phyloP scores from a whole-genome alignment of 2,113 vertebrate genomes.

The Phrynosoma blainvillii region DNA sequence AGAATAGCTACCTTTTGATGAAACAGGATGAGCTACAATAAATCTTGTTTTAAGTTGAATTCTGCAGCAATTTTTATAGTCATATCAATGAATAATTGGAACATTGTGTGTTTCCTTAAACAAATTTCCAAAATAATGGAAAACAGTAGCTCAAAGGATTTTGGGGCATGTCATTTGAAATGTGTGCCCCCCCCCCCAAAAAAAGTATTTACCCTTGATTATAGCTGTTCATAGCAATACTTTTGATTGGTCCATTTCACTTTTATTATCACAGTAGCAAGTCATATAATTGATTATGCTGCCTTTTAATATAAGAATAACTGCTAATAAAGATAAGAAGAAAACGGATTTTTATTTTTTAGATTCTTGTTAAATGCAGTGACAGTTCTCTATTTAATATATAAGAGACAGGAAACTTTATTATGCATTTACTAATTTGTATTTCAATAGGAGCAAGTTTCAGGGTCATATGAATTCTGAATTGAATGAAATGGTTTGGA shows the following conservation, averaged over 20 bases:
- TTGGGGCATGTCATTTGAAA: neutral
- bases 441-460: too few relatives aligned
- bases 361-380: neutral
- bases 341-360: neutral
- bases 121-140: neutral
- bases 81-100: neutral
- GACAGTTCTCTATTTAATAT: neutral
- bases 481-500: too few relatives aligned
- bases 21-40: neutral
- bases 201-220: neutral
- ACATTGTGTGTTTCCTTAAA: neutral
- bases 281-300: neutral
- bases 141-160: neutral
- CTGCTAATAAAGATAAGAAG: neutral
- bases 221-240: neutral
- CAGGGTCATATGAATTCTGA: too few relatives aligned
- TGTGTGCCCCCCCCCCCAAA: neutral
- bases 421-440: neutral
- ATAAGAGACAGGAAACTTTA: neutral
- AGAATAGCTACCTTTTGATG: neutral
- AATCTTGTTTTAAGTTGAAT: neutral
- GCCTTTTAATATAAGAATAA: neutral
- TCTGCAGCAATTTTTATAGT: neutral
- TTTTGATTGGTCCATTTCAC: neutral
- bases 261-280: neutral